A percentile compares a stretch with the other conserved stretches of the same genome.
These are phyloP conservation scores for Polydrusus tereticollis DNA, from an alignment of 2,888 invertebrate species.

Conservation along the genomic window DNA sequence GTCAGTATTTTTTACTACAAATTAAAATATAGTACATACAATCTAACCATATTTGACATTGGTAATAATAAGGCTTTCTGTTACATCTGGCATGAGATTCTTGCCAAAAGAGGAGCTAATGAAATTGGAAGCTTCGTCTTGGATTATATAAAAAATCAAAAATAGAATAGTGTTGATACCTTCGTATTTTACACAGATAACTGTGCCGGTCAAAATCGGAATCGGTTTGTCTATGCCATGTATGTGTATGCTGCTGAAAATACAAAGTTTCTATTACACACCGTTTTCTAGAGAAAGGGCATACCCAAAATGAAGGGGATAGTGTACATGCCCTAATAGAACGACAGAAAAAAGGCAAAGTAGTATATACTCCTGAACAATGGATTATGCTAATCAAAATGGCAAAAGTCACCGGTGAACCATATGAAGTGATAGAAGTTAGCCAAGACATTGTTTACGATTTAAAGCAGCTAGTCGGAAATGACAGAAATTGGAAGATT, in stretches of 20 bases:
- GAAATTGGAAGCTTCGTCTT: constrained; percentile 42
- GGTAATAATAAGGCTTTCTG: too few relatives aligned
- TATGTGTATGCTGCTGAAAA: constrained; percentile 29
- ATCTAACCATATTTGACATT: too few relatives aligned
- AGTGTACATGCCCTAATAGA: constrained; percentile 46
- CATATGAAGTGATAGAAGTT: constrained; percentile 9
- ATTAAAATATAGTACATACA: too few relatives aligned
- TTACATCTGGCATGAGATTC: background rate
- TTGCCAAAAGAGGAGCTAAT: constrained; percentile 26
- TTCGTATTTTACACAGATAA: constrained; percentile 38
- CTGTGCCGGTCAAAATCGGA: constrained; percentile 41
- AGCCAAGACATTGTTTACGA: constrained; percentile 15
- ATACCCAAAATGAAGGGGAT: constrained; percentile 35
- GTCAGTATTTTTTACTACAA: too few relatives aligned
- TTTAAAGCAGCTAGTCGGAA: constrained; percentile 20
- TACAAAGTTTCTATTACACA: constrained; percentile 3
- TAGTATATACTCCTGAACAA: constrained; percentile 30
- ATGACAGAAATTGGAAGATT: constrained; percentile 9
- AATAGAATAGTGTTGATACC: constrained; percentile 33
- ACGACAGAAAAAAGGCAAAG: constrained; percentile 35
- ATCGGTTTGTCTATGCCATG: constrained; percentile 41
- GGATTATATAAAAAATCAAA: constrained; percentile 35
- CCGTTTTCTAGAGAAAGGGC: background rate
- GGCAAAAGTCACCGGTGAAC: constrained; percentile 20
- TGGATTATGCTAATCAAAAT: constrained; percentile 43